A percentile compares a stretch with the other conserved stretches of the same genome.
These are phyloP conservation scores for Tricholauxania praeusta DNA, from an alignment of 2,888 invertebrate species.

Conservation along the genomic window DNA sequence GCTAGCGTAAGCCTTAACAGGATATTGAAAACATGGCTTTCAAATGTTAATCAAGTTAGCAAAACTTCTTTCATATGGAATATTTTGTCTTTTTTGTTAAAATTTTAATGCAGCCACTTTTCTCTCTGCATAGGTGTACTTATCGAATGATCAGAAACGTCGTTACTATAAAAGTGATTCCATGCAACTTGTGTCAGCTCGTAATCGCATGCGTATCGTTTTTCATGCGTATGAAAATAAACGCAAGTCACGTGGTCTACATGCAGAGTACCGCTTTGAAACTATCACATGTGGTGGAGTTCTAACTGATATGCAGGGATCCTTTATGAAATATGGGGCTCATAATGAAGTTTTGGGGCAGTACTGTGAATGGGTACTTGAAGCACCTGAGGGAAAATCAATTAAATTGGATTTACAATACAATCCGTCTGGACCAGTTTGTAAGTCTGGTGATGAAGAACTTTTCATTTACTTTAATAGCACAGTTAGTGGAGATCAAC, in stretches of 20 bases:
- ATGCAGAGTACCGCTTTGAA: conserved; percentile 77
- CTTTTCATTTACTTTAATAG: conserved; percentile 48
- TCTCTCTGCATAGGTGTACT: conserved; percentile 50
- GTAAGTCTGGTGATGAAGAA: conserved; percentile 36
- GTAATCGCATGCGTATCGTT: conserved; percentile 79
- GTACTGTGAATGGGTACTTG: conserved; percentile 70
- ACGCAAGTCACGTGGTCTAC: conserved; percentile 73
- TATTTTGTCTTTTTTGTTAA: too few species aligned
- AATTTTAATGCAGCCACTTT: too few species aligned
- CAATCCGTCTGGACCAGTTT: conserved; percentile 37
- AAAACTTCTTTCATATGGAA: too few species aligned
- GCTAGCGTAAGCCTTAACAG: too few species aligned
- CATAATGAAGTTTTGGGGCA: background rate
- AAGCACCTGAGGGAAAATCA: conserved; percentile 73
- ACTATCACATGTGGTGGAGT: conserved; percentile 80
- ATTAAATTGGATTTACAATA: conserved; percentile 59
- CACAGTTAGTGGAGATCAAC: conserved; percentile 36
- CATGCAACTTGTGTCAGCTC: conserved; percentile 75
- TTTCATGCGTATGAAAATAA: conserved; percentile 74
- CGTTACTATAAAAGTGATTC: conserved; percentile 52
- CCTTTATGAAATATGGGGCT: conserved; percentile 25
- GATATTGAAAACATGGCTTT: too few species aligned
- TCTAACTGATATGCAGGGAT: conserved; percentile 66
- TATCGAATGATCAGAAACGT: conserved; percentile 46
- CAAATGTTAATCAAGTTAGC: too few species aligned